These are phyloP conservation scores for Sebastes nivosus DNA, from an alignment of 2,797 vertebrate species.

Conservation along the genomic window DNA sequence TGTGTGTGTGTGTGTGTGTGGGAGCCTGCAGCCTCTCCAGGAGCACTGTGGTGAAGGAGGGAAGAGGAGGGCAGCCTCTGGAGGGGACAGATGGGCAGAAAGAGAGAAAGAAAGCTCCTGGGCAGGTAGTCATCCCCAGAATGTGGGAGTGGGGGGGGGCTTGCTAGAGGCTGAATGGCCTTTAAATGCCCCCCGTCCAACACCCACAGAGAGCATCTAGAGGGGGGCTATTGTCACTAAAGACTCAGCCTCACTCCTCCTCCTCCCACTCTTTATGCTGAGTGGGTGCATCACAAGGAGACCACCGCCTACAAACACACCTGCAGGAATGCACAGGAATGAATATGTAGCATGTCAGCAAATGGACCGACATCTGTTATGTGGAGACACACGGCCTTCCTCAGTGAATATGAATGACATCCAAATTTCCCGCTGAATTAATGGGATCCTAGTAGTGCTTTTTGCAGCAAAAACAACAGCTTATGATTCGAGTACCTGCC, in stretches of 20 bases:
- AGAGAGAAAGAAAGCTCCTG: conserved; percentile 74
- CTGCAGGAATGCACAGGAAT: conserved; percentile 76
- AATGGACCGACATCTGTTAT: conserved; percentile 73
- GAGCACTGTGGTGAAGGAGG: conserved; percentile 22
- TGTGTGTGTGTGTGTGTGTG: neutral
- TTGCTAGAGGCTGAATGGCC: conserved; percentile 67
- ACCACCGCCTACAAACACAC: conserved; percentile 71
- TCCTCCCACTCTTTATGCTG: conserved; percentile 68
- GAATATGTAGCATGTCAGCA: conserved; percentile 67
- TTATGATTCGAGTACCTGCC: conserved; percentile 36
- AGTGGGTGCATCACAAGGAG: conserved; percentile 72
- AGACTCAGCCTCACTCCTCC: conserved; percentile 47
- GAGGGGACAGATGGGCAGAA: conserved; percentile 81
- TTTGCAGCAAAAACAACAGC: conserved; percentile 34
- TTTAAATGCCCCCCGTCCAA: conserved; percentile 69
- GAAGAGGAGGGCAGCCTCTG: conserved; percentile 31
- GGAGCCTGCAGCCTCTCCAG: conserved; percentile 17
- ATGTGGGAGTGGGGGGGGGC: conserved; percentile 71
- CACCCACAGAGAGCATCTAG: conserved; percentile 60
- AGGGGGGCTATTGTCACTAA: conserved; percentile 77
- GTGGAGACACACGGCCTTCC: conserved; percentile 54
- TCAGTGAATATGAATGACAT: conserved; percentile 70
- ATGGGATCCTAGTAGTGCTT: conserved; percentile 31
- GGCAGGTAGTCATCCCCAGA: conserved; percentile 85
- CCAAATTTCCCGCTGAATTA: conserved; percentile 60